A percentile compares a stretch with the other conserved stretches of the same genome.
phyloP scores from a whole-genome alignment of 2,888 invertebrate species.

The Erannis defoliaria region DNA sequence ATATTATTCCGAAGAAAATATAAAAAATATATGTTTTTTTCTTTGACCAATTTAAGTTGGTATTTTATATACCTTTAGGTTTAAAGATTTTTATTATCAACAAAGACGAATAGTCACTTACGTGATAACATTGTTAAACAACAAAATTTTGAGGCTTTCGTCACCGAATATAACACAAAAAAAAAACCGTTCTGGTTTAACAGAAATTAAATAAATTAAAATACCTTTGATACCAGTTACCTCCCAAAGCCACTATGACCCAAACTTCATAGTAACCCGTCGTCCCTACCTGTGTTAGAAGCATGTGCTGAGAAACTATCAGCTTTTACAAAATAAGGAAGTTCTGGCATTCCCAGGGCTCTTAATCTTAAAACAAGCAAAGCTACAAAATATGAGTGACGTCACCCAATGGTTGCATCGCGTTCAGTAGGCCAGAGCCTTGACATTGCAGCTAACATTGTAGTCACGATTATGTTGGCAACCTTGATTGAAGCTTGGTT shows the following conservation, averaged over 20 bases:
- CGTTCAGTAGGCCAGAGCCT: slow-evolving; percentile 49
- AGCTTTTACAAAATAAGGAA: slow-evolving; percentile 24
- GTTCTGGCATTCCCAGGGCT: slow-evolving; percentile 32
- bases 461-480: slow-evolving; percentile 14
- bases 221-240: slow-evolving; percentile 7
- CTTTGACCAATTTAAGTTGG: neutral
- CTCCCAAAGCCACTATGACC: slow-evolving; percentile 36
- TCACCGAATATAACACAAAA: too few relatives aligned
- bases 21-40: neutral
- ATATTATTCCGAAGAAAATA: neutral
- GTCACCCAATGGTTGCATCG: slow-evolving; percentile 39
- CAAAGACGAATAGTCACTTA: too few relatives aligned
- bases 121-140: too few relatives aligned
- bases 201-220: neutral
- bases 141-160: too few relatives aligned
- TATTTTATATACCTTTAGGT: too few relatives aligned
- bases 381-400: slow-evolving; percentile 28
- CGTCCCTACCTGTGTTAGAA: slow-evolving; percentile 37
- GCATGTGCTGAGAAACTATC: slow-evolving; percentile 28
- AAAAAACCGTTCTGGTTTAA: too few relatives aligned
- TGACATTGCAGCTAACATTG: slow-evolving; percentile 44
- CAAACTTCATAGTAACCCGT: slow-evolving; percentile 35
- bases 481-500: slow-evolving; percentile 12
- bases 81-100: too few relatives aligned
- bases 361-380: neutral